Base-by-base conservation (phyloP, 2,797 vertebrate genomes). In the Scomberomorus guttatus region DNA sequence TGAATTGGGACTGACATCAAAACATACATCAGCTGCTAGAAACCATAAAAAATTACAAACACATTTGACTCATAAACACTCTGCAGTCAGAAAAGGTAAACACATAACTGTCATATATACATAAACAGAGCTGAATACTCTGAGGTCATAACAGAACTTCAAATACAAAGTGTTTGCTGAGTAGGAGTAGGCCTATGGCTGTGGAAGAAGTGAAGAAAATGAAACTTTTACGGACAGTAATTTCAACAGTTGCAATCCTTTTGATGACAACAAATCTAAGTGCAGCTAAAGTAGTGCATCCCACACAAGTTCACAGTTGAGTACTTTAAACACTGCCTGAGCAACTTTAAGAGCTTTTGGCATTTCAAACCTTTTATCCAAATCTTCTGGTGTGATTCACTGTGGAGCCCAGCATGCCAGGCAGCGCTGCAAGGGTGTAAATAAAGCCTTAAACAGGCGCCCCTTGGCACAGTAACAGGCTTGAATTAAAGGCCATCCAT, bases 361-460 rank as follows among this genome's bases (percentile, higher is more conserved):
- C 88, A 92, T 91, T 92, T 92, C 90, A 87, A 90, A 88, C 87
- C 89, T 86, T 95, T 94, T 94, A 91, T 89, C 88, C 80, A 88
- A 94, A 87, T 77, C 87, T 94, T 92, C 84, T 92, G 88, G 74
- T 80, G 92, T 91, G 84, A 66, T 96, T 95, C 92, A 95, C 91
- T 87, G 83, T 87, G 93, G 92, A 88, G 82, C 88, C 82, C 90
- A 87, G 92, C 66, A 78, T 80, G 80, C 79, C 56, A 58, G 46
- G 88, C 89, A 15, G 89, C 86, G 91, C 96, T 89, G 88, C 83
- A 86, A 86, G 95, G 93, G 90, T 92, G 95, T 97, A 97, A 97
- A 97, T 96, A 96, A 96, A 96, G 94, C 91, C 95, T 95, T 95
- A 94, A 97, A 97, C 95, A 96, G 97, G 95, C 92, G 83, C 85